Evolutionary conservation across 1,140 invertebrate genomes (phyloP), one percentile per base, ranked within the genome.

Genomic region (Temnothorax longispinosus): DNA sequence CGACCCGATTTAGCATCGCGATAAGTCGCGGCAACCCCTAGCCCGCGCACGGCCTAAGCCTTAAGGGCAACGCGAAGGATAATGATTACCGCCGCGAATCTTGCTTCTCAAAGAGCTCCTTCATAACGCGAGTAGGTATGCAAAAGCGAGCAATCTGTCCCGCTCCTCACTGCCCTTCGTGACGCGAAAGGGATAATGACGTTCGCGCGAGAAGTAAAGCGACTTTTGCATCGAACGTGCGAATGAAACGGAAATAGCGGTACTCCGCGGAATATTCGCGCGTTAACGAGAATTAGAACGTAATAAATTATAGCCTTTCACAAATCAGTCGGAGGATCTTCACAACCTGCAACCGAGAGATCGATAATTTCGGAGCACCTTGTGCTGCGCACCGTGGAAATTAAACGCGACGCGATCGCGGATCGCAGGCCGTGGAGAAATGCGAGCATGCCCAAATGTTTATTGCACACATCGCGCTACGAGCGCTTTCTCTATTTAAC

Each of bases 1-100:
- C 87, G 78, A 81, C 32, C 85, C 85, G 91, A 93, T 93, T 89
- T 91, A 89, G 86, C 58, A 69, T 69, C 58, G 85, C 71, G 92
- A 93, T 93, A 93, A 89, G 78, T 58, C 85, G 65, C 91, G 92
- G 90, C 27, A 27, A 27, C 91, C 90, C 87, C 58, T 27, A 54
- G 18, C 27, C 38, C 62, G 85, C 81, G 82, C 85, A 78, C 60
- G 71, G 54, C 67, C 47, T 81, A 77, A 75, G 41, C 58, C 82
- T 71, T 4, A 52, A 60, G 56, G 90, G 72, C 65, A 50, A 21
- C 44, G 52, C 54, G 54, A 65, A 56, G 47, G 67, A 75, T 87
- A 89, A 91, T 72, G 74, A 89, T 90, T 81, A 80, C n/a, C 76
- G 74, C 64, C 69, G 50, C 56, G 58, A 87, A 74, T 88, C 86